A percentile compares a stretch with the other conserved stretches of the same genome.
Evolutionary conservation across 2,797 vertebrate genomes (phyloP).

Genomic region (Hozukius guyotensis): DNA sequence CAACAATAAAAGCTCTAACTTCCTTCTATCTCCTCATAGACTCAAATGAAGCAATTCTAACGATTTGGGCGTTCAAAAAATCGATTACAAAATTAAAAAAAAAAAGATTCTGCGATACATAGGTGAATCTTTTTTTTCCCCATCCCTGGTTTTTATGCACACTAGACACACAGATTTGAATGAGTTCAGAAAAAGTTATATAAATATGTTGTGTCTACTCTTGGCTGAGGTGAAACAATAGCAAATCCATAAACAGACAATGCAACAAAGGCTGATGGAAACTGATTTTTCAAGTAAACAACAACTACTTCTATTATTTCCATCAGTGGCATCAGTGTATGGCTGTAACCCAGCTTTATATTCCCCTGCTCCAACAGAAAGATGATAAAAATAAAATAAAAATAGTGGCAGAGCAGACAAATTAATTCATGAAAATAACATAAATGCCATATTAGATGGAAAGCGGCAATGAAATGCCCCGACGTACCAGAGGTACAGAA

Average conservation of each 20-base stretch:
- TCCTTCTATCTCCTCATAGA: no score
- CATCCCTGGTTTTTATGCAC: background rate
- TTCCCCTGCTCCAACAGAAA: background rate
- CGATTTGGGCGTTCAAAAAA: no score
- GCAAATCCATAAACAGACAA: background rate
- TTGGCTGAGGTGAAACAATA: background rate
- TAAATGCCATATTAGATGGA: conserved; percentile 31
- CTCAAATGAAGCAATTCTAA: no score
- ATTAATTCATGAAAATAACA: conserved; percentile 45
- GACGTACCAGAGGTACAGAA: conserved; percentile 5
- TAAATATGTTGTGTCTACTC: background rate
- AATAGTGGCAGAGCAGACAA: conserved; percentile 7
- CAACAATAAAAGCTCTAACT: no score
- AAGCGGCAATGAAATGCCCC: conserved; percentile 21
- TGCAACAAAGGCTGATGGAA: background rate
- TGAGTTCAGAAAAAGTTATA: background rate
- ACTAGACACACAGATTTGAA: background rate
- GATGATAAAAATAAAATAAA: background rate
- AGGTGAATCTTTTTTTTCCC: no score
- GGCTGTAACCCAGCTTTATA: background rate
- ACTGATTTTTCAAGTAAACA: background rate
- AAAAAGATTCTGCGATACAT: no score
- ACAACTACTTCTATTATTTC: background rate
- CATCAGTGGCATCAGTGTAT: background rate
- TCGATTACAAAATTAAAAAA: no score